Conservation (phyloP, 2,113 vertebrate genomes). For the Cololabis saira region DNA sequence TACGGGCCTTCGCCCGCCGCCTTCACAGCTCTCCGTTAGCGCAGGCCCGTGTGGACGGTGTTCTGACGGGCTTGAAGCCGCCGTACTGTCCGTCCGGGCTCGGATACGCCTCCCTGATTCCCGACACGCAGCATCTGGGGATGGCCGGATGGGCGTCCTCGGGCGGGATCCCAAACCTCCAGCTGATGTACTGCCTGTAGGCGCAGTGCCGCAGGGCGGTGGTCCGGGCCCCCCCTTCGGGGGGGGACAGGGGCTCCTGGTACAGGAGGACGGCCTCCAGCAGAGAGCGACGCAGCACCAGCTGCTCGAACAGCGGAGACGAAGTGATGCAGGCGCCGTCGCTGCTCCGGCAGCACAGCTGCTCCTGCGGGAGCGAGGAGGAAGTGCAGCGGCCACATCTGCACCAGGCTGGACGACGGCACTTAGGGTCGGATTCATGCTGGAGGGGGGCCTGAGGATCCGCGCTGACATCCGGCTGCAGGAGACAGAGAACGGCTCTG, state of each 20-base stretch:
- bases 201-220: slow-evolving; percentile 76
- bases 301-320: slow-evolving; percentile 71
- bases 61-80: slow-evolving; percentile 52
- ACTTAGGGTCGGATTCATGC: neutral
- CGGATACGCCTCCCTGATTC: slow-evolving; percentile 78
- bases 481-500: slow-evolving; percentile 48
- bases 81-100: slow-evolving; percentile 70
- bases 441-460: neutral
- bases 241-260: slow-evolving; percentile 75
- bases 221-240: neutral
- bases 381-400: slow-evolving; percentile 70
- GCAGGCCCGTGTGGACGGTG: neutral
- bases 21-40: slow-evolving; percentile 24
- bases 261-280: slow-evolving; percentile 81
- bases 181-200: slow-evolving; percentile 80
- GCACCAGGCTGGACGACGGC: slow-evolving; percentile 75
- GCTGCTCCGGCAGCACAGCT: slow-evolving; percentile 82
- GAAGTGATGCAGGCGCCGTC: slow-evolving; percentile 75
- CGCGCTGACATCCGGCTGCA: slow-evolving; percentile 15
- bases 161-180: slow-evolving; percentile 81
- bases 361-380: slow-evolving; percentile 58
- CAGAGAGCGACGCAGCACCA: slow-evolving; percentile 70
- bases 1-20: neutral
- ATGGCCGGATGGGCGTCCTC: slow-evolving; percentile 69
- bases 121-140: slow-evolving; percentile 85